A percentile compares a stretch with the other conserved stretches of the same genome.
Evolutionary conservation across 2,888 invertebrate genomes (phyloP).

Genomic region (Brenthis hecate): DNA sequence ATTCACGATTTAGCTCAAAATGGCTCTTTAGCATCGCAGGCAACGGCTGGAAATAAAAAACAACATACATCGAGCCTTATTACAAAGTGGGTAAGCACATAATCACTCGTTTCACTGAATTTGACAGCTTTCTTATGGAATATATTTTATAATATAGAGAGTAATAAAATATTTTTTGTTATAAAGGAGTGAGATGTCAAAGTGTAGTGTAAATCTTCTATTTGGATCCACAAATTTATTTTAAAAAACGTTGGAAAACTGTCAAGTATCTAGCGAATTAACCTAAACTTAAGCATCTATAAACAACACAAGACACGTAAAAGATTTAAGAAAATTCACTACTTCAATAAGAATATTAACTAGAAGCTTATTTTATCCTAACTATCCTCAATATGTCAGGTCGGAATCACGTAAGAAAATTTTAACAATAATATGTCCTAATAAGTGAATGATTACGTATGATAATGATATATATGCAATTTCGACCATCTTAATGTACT

Average conservation of each 20-base stretch:
- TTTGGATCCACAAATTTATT: background rate
- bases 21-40: slow-evolving; percentile 82
- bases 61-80: slow-evolving; percentile 82
- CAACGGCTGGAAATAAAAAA: slow-evolving; percentile 83
- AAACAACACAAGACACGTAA: slow-evolving; percentile 56
- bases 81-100: slow-evolving; percentile 72
- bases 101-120: slow-evolving; percentile 50
- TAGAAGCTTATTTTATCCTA: slow-evolving; percentile 28
- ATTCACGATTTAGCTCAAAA: slow-evolving; percentile 83
- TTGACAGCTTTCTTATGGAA: slow-evolving; percentile 52
- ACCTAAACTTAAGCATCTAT: slow-evolving; percentile 74
- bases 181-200: background rate
- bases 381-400: slow-evolving; percentile 17
- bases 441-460: background rate
- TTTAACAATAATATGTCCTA: slow-evolving; percentile 2
- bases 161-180: background rate
- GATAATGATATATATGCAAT: slow-evolving; percentile 20
- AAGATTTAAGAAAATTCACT: slow-evolving; percentile 24
- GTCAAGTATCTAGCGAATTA: slow-evolving; percentile 61
- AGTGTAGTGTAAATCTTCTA: background rate
- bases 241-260: slow-evolving; percentile 49
- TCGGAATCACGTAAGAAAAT: slow-evolving; percentile 22
- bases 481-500: slow-evolving; percentile 30
- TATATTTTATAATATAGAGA: background rate
- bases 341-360: slow-evolving; percentile 15